Base-by-base conservation (phyloP, 2,797 vertebrate species). In the Sphenodon punctatus region DNA sequence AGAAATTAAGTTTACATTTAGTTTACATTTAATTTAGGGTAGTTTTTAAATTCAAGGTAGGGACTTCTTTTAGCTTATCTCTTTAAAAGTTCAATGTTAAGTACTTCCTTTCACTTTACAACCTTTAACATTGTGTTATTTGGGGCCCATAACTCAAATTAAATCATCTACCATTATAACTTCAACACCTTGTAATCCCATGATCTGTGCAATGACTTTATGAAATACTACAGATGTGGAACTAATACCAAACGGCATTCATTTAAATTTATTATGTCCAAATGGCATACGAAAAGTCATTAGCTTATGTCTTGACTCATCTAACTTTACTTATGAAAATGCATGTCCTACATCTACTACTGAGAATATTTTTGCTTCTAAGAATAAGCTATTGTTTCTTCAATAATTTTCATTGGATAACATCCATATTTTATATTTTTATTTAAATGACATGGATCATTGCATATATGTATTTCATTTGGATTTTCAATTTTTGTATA, bases 371-470 rank as follows among this genome's bases (percentile, higher is more conserved):
- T 67, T 49, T 25, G 5, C 23, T 77, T 70, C 65, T 75, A 43
- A 36, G 34, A 86, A 46, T 71, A 20, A 83, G 17, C 22, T 73
- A 46, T 51, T 34, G 38, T 39, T 59, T 41, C 61, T 27, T 67
- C 45, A 53, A 60, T 60, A 59, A 27, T 76, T 68, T 81, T 73
- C 41, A 61, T 38, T 76, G 32, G 74, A 49, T 43, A 77, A 13
- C 60, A 60, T 71, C 59, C 51, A 71, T 70, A 75, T 71, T 82
- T 76, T 82, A 71, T 70, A 49, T 68, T 34, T 75, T 82, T 75
- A 75, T 63, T 75, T 75, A 75, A 82, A 76, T 76, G 67, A 42
- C 43, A 76, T 66, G 80, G 80, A 71, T 82, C 73, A 82, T 76
- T 76, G 67, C 36, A 41, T 69, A 70, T 65, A 66, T 70, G 51